Evolutionary conservation across 2,113 vertebrate species (phyloP).

Genomic region (Phrynosoma platyrhinos): DNA sequence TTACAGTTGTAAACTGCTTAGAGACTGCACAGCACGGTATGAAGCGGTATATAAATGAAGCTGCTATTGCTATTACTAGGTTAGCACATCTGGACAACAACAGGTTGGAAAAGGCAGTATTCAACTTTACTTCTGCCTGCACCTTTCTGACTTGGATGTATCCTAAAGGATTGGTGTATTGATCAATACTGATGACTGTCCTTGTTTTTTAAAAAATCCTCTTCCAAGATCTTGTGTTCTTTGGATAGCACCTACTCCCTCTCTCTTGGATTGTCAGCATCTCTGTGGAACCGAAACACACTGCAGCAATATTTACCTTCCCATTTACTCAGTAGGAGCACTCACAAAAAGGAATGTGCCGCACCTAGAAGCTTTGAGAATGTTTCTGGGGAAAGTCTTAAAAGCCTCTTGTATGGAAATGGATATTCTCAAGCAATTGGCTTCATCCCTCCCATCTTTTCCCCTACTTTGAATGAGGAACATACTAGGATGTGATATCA

Average conservation of each 20-base stretch:
- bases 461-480: neutral
- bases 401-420: slow-evolving; percentile 4
- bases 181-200: neutral
- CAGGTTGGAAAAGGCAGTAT: neutral
- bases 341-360: slow-evolving; percentile 63
- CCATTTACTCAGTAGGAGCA: slow-evolving; percentile 46
- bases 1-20: too few species aligned
- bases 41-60: too few species aligned
- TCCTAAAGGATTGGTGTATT: neutral
- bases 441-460: neutral
- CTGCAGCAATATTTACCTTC: slow-evolving; percentile 59
- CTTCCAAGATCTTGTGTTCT: slow-evolving; percentile 23
- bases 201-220: slow-evolving; percentile 7
- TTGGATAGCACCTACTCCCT: slow-evolving; percentile 38
- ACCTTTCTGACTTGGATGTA: neutral
- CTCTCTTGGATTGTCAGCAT: slow-evolving; percentile 20
- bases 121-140: neutral
- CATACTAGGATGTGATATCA: neutral
- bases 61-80: too few species aligned
- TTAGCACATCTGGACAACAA: neutral
- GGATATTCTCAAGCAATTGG: neutral
- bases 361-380: slow-evolving; percentile 44
- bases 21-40: too few species aligned
- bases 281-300: slow-evolving; percentile 24
- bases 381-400: slow-evolving; percentile 12